Evolutionary conservation across 2,797 vertebrate species (phyloP), one percentile per base, ranked within the genome.

Genomic region (Gadopsis marmoratus): DNA sequence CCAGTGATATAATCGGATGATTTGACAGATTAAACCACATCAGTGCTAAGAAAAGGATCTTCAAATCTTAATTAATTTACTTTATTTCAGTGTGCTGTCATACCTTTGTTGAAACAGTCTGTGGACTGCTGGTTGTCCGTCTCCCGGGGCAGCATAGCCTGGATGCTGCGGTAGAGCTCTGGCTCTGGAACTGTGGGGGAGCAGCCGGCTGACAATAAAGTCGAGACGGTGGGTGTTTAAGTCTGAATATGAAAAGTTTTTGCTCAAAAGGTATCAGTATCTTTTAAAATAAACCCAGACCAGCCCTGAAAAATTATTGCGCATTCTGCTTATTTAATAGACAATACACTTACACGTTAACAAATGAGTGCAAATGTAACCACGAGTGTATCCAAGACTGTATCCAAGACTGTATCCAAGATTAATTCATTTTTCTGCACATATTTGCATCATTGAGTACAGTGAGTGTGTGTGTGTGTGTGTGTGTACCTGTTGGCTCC

Each of bases 151-250:
- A 95, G 85, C 74, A 97, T 91, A 0, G 96, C 95, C 72, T 96
- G 96, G 68, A 99, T 92, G 0, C 96, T 96, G 82, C 96, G 96
- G 90, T 97, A 96, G 59, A 99, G 94, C 77, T 97, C 97, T 0
- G 95, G 92, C 85, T 98, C 97, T 11, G 93, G 83, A 61, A 95
- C 94, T 82, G 85, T 78, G 23, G 78, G 92, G 50, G 78, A 81
- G 59, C 71, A 73, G 53, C 79, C 70, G 1, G 58, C 92, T 94
- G 77, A 33, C 2, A 66, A 80, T 7, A 39, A 68, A 78, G 47
- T 45, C 0, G 2, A 81, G 26, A 64, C 26, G 11, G 31, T 55
- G 3, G 14, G 3, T 41, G 45, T 58, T 59, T n/a, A 53, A 66
- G 47, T 69, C 12, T 51, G n/a, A 70, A 58, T 50, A 55, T n/a